Evolutionary conservation across 2,888 invertebrate genomes (phyloP).

Genomic region (Hydrotaea diabolus): DNA sequence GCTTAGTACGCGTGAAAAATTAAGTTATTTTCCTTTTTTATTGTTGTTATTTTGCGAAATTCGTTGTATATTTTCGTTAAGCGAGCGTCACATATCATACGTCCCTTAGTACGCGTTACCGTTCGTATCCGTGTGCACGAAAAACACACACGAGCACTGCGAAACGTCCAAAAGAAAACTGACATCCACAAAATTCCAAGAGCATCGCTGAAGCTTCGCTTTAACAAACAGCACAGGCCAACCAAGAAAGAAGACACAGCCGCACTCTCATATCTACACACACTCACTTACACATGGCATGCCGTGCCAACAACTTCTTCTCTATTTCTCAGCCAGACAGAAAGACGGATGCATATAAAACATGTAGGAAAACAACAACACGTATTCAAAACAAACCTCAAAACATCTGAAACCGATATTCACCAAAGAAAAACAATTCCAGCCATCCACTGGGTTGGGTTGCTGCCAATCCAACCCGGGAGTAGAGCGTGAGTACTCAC

Average conservation of each 20-base stretch:
- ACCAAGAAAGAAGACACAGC: background rate
- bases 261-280: background rate
- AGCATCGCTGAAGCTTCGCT: slow-evolving; percentile 46
- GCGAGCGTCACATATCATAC: background rate
- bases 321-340: background rate
- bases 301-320: background rate
- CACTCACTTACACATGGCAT: background rate
- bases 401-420: slow-evolving; percentile 17
- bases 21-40: too few species aligned
- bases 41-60: slow-evolving; percentile 14
- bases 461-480: slow-evolving; percentile 12
- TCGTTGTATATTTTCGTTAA: background rate
- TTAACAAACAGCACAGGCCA: slow-evolving; percentile 10
- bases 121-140: background rate
- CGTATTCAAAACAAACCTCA: background rate
- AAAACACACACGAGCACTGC: slow-evolving; percentile 59
- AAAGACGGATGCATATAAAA: too few species aligned
- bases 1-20: background rate
- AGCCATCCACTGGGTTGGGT: background rate
- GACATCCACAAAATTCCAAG: slow-evolving; percentile 69
- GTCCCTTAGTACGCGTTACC: background rate
- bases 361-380: slow-evolving; percentile 11
- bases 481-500: background rate
- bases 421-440: background rate
- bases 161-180: slow-evolving; percentile 70